Evolutionary conservation across 2,888 invertebrate genomes (phyloP), one percentile per base, ranked within the genome.

Genomic region (Nemotelus nigrinus): DNA sequence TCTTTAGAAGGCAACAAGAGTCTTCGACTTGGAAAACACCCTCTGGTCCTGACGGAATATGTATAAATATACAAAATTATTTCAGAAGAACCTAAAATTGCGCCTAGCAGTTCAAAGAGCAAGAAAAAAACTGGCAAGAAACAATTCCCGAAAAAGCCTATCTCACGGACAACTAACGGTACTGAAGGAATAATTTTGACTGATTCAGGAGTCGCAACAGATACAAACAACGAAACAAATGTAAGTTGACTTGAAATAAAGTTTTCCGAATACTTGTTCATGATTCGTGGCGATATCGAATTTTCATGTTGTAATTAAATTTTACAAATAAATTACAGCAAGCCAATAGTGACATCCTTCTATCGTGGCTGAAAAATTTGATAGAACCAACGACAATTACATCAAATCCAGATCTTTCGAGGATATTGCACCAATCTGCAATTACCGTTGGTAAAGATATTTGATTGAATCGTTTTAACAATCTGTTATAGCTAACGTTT

Each of bases 311-410:
- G 25, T 25, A 25, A 25, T 25, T 25, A 25, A 25, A 25, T 25
- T 25, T 25, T 25, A 25, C 25, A 25, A 25, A 25, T 25, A 25
- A 6, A 60, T 60, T 60, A n/a, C 39, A 60, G 60, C 60, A 10
- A 39, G 6, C 8, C 7, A 60, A 60, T n/a, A 47, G 58, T 58
- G 60, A 60, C n/a, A 25, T 68, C 44, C 43, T 76, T 53, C 44
- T 75, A 8, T 1, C 39, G 3, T 78, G 78, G 78, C 63, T 78
- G 10, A 68, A 75, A 68, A 50, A 53, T 60, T 67, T 78, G 3
- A 47, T 68, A n/a, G 55, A 58, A n/a, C 57, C 68, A 7, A 47
- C 45, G 10, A 43, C 58, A 1, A 4, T 63, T 39, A 10, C 60
- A 44, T 63, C 58, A n/a, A 63, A 68, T 57, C 60, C 60, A 43